These are phyloP conservation scores for Heliconius charithonia DNA, from an alignment of 2,888 invertebrate genomes.

Conservation along the genomic window DNA sequence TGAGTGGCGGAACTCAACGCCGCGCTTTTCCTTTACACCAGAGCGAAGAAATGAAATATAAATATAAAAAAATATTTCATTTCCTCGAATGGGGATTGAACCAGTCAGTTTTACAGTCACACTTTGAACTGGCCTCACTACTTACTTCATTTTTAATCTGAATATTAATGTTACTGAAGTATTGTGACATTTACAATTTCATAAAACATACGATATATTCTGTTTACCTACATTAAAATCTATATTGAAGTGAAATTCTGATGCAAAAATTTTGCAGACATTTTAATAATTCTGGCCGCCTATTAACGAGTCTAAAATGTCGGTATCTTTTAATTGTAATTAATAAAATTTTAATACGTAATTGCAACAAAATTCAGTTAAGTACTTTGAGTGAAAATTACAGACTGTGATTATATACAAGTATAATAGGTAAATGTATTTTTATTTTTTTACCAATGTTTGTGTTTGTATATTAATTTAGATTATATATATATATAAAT, in stretches of 20 bases:
- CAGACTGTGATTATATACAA: neutral
- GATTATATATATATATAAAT: too few relatives aligned
- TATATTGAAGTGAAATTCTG: neutral
- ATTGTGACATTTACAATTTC: neutral
- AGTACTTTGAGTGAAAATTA: conserved; percentile 11
- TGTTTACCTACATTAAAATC: too few relatives aligned
- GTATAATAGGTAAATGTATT: neutral
- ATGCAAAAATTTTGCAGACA: neutral
- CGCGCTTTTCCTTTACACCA: too few relatives aligned
- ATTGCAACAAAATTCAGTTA: conserved; percentile 37
- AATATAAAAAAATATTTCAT: too few relatives aligned
- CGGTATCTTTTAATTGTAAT: conserved; percentile 26
- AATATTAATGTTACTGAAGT: neutral
- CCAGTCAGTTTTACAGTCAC: too few relatives aligned
- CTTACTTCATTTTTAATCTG: neutral
- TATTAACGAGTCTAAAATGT: conserved; percentile 34
- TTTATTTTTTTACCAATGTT: neutral
- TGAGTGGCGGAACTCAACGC: too few relatives aligned
- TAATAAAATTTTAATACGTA: conserved; percentile 18
- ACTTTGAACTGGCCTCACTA: too few relatives aligned
- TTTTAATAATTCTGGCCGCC: conserved; percentile 26
- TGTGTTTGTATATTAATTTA: neutral
- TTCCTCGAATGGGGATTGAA: too few relatives aligned
- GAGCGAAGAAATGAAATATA: too few relatives aligned
- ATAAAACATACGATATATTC: neutral